Evolutionary conservation across 2,113 vertebrate genomes (phyloP).

Genomic region (Corapipo altera): DNA sequence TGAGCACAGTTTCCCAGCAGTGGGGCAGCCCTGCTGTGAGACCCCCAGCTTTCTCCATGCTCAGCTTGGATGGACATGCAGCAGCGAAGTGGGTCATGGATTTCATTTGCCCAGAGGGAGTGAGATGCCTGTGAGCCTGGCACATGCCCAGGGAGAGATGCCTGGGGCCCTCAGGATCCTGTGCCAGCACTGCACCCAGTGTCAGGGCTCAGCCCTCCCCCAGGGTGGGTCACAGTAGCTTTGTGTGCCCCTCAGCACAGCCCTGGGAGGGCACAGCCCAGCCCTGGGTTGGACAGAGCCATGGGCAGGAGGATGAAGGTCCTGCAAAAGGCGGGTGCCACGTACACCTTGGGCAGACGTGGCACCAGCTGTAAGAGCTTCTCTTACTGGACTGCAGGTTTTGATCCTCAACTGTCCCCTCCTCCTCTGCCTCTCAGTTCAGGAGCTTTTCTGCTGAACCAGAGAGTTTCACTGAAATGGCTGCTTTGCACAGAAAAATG

Average conservation of each 20-base stretch:
- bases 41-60: too few species aligned
- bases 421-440: not conserved
- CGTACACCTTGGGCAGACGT: not conserved
- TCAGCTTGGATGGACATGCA: fast-evolving
- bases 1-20: not conserved
- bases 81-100: fast-evolving
- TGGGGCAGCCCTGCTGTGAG: not conserved
- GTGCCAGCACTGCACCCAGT: fast-evolving
- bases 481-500: not conserved
- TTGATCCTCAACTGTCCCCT: not conserved
- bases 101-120: not conserved
- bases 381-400: not conserved
- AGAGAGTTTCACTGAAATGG: not conserved
- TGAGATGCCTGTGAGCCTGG: not conserved
- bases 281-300: not conserved
- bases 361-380: not conserved
- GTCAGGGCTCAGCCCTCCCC: not conserved
- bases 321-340: not conserved
- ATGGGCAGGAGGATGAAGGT: not conserved
- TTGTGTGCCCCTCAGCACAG: too few species aligned
- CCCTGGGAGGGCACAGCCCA: not conserved
- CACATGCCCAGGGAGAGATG: too few species aligned
- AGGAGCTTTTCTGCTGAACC: not conserved
- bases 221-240: not conserved
- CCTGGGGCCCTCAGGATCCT: not conserved